These are phyloP conservation scores for Chitala chitala DNA, from an alignment of 2,113 vertebrate genomes.

Conservation along the genomic window DNA sequence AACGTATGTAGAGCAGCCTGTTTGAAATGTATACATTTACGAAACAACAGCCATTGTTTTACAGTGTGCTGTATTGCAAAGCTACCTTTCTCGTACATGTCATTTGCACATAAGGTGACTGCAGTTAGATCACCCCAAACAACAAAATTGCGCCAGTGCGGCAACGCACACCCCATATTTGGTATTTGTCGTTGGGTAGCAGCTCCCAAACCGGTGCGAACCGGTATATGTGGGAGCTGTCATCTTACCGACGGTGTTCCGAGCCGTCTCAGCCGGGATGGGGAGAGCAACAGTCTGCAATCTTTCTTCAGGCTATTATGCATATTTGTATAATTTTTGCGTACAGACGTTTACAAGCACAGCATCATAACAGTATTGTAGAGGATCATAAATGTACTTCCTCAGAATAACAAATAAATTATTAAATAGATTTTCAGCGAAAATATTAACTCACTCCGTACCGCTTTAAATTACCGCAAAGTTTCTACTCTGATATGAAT, in stretches of 20 bases:
- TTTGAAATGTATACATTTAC: too few relatives aligned
- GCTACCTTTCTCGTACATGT: background rate
- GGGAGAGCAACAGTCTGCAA: slow-evolving; percentile 16
- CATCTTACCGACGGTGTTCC: slow-evolving; percentile 12
- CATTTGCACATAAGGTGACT: background rate
- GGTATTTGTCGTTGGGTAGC: slow-evolving; percentile 36
- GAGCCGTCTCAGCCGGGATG: slow-evolving; percentile 30
- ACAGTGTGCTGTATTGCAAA: background rate
- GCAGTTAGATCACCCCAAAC: background rate
- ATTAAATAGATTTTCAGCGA: background rate
- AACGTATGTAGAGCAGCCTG: too few relatives aligned
- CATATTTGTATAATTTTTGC: background rate
- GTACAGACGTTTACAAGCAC: background rate
- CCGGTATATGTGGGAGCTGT: slow-evolving; percentile 46
- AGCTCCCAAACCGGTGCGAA: slow-evolving; percentile 50
- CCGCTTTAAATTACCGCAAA: background rate
- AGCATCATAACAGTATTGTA: too few relatives aligned
- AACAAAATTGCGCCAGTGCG: slow-evolving; percentile 9
- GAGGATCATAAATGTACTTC: background rate
- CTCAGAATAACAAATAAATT: background rate
- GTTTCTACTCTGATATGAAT: background rate
- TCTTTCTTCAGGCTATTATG: background rate
- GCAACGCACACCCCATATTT: slow-evolving; percentile 36
- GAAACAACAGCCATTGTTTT: too few relatives aligned
- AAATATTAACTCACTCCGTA: background rate